Conservation (phyloP, 2,888 invertebrate species). For the Himalopsyche kuldschensis region DNA sequence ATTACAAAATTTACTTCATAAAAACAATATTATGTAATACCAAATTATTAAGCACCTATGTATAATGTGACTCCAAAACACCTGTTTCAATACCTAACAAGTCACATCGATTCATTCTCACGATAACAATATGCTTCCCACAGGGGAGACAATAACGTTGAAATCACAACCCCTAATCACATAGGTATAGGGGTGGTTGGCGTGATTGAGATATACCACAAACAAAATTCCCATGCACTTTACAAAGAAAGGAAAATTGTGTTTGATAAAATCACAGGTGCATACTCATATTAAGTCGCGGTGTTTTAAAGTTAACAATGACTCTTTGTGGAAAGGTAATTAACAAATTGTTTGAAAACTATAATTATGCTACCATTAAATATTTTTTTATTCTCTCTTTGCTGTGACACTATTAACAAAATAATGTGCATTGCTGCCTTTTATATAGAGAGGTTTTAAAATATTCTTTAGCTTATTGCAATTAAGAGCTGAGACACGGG, state of each 20-base stretch:
- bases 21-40: too few species aligned
- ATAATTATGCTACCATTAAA: too few species aligned
- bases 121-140: neutral
- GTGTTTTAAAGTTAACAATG: neutral
- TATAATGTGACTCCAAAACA: too few species aligned
- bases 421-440: too few species aligned
- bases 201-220: conserved; percentile 8
- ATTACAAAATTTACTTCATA: too few species aligned
- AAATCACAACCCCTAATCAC: conserved; percentile 2
- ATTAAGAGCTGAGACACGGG: too few species aligned
- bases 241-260: neutral
- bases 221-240: conserved; percentile 6
- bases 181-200: neutral
- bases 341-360: too few species aligned
- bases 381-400: too few species aligned
- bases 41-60: too few species aligned
- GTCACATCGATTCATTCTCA: neutral
- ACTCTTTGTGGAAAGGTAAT: neutral
- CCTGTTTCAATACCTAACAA: neutral
- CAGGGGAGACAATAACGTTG: neutral
- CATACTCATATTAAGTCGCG: neutral
- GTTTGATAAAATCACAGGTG: neutral
- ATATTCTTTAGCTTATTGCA: too few species aligned
- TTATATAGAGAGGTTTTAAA: too few species aligned
- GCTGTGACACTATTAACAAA: too few species aligned